Percentiles rank a stretch among this genome's conserved stretches.
Evolutionary conservation across 2,797 vertebrate genomes (phyloP).

Genomic region (Alca torda): DNA sequence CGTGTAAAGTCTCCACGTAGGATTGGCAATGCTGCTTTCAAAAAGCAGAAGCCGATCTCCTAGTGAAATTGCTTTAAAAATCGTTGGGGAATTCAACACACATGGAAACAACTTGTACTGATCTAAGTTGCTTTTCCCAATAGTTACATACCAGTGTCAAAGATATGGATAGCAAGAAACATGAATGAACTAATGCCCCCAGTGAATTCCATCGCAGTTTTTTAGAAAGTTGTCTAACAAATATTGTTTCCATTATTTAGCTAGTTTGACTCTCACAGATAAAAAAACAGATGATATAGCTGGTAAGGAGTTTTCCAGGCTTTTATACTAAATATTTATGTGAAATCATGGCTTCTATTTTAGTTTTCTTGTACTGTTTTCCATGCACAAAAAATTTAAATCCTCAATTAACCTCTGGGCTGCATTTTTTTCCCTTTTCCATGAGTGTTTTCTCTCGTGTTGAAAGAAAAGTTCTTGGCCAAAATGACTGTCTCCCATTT

Average conservation of each 20-base stretch:
- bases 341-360: background rate
- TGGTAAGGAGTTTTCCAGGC: background rate
- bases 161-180: background rate
- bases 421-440: background rate
- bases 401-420: background rate
- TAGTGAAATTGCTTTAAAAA: background rate
- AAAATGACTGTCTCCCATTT: background rate
- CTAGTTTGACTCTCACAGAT: background rate
- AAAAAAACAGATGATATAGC: background rate
- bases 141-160: background rate
- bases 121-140: background rate
- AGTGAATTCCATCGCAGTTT: background rate
- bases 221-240: background rate
- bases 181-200: background rate
- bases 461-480: background rate
- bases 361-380: background rate
- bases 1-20: background rate
- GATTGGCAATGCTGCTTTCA: background rate
- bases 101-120: background rate
- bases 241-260: background rate
- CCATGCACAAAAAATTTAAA: background rate
- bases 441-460: background rate
- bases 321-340: background rate
- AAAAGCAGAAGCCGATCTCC: background rate
- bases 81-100: background rate